Percentiles rank a stretch among this genome's conserved stretches.
Evolutionary conservation across 2,113 vertebrate genomes (phyloP).

Genomic region (Chauna torquata): DNA sequence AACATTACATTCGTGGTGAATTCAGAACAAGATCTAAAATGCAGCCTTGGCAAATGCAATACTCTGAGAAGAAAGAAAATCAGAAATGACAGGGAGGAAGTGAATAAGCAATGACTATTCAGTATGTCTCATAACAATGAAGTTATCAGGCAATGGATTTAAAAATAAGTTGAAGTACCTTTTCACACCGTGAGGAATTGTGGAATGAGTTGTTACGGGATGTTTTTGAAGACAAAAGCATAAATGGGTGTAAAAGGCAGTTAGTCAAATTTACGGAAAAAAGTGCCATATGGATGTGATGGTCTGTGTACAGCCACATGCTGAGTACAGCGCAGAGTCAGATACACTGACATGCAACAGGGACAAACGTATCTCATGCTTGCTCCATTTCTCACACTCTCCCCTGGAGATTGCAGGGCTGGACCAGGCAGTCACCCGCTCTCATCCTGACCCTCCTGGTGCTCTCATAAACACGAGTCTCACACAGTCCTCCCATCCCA

Average conservation of each 20-base stretch:
- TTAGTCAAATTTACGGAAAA: background rate
- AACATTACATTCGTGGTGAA: background rate
- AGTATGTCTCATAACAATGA: background rate
- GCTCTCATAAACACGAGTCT: background rate
- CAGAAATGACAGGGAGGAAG: background rate
- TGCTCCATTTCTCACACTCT: background rate
- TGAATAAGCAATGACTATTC: slow-evolving; percentile 19
- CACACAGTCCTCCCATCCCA: rapidly evolving
- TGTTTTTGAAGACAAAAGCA: background rate
- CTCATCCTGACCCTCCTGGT: background rate
- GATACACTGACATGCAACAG: background rate
- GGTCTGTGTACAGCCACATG: background rate
- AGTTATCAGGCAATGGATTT: background rate
- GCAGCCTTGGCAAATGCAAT: background rate
- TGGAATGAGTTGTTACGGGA: background rate
- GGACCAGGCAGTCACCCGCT: background rate
- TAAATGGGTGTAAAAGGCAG: background rate
- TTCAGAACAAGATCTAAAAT: slow-evolving; percentile 23
- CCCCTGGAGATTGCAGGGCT: background rate
- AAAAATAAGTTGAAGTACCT: background rate
- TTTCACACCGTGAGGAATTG: background rate
- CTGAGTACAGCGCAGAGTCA: background rate
- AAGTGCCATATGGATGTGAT: background rate
- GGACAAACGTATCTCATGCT: background rate
- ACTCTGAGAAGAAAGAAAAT: slow-evolving; percentile 7